These are phyloP conservation scores for Phytoseiulus persimilis DNA, from an alignment of 2,888 invertebrate genomes.

Conservation along the genomic window DNA sequence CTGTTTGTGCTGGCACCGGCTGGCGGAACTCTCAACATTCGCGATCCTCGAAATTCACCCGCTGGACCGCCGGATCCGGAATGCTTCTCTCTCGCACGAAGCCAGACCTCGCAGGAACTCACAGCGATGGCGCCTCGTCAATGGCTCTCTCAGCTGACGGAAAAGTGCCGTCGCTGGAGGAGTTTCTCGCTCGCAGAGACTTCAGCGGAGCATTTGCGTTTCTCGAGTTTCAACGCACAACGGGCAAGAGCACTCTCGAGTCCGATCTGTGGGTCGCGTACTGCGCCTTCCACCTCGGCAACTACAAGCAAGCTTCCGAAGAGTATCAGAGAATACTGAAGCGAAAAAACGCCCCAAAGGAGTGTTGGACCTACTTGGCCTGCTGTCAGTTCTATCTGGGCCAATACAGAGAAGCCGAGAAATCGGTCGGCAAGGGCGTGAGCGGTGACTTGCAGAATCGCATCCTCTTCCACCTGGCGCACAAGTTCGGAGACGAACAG, in stretches of 20 bases:
- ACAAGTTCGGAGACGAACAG: conserved; percentile 81
- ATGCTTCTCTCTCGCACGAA: conserved; percentile 71
- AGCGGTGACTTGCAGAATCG: conserved; percentile 59
- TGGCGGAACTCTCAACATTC: background rate
- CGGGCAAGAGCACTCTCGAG: conserved; percentile 54
- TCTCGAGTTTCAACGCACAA: conserved; percentile 63
- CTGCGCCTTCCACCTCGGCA: conserved; percentile 89
- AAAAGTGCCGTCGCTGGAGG: conserved; percentile 66
- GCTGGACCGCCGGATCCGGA: background rate
- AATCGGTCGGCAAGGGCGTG: conserved; percentile 54
- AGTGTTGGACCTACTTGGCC: conserved; percentile 69
- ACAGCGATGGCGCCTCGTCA: conserved; percentile 40
- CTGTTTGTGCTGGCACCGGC: background rate
- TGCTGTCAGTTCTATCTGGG: conserved; percentile 93
- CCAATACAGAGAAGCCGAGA: conserved; percentile 64
- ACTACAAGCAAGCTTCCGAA: conserved; percentile 73
- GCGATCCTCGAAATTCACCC: background rate
- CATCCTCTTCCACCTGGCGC: conserved; percentile 80
- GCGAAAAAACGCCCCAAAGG: conserved; percentile 56
- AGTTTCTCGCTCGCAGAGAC: conserved; percentile 77
- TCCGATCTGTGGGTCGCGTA: conserved; percentile 82
- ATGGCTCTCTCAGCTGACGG: conserved; percentile 48
- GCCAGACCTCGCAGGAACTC: conserved; percentile 56
- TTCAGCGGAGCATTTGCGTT: conserved; percentile 88
- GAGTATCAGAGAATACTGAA: conserved; percentile 52